Conservation (phyloP, 2,888 invertebrate genomes). For the Entomobrya multifasciata region DNA sequence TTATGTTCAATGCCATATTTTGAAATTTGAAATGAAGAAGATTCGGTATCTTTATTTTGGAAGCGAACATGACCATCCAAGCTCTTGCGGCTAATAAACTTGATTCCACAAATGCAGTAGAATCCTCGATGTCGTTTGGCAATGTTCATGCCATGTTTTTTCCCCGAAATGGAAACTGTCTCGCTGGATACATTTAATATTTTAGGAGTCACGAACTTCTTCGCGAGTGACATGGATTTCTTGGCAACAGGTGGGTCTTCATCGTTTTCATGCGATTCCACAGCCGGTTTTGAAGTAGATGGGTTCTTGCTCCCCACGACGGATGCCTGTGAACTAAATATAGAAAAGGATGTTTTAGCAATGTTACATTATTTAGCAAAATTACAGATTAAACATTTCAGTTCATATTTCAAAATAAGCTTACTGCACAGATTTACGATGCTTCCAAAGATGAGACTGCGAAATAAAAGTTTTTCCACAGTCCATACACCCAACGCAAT, state of each 20-base stretch:
- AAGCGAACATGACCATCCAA: background rate
- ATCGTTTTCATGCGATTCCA: too few species aligned
- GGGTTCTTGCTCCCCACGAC: too few species aligned
- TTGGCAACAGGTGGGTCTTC: too few species aligned
- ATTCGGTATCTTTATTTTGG: background rate
- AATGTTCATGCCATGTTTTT: background rate
- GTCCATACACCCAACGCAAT: background rate
- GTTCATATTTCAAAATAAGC: background rate
- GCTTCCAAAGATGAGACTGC: background rate
- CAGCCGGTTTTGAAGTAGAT: too few species aligned
- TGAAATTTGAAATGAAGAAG: too few species aligned
- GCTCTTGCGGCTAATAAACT: background rate
- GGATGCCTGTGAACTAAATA: too few species aligned
- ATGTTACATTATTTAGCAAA: too few species aligned
- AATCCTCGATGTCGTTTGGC: background rate
- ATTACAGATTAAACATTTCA: too few species aligned
- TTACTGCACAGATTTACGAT: conserved; percentile 2
- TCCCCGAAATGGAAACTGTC: background rate
- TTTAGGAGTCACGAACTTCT: too few species aligned
- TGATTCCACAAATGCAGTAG: conserved; percentile 3
- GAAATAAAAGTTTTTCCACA: background rate
- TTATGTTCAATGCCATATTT: background rate
- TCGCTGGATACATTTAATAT: too few species aligned
- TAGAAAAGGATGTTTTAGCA: too few species aligned
- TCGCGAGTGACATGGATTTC: too few species aligned